Conservation (phyloP, 2,888 invertebrate species). For the Plagodis dolabraria region DNA sequence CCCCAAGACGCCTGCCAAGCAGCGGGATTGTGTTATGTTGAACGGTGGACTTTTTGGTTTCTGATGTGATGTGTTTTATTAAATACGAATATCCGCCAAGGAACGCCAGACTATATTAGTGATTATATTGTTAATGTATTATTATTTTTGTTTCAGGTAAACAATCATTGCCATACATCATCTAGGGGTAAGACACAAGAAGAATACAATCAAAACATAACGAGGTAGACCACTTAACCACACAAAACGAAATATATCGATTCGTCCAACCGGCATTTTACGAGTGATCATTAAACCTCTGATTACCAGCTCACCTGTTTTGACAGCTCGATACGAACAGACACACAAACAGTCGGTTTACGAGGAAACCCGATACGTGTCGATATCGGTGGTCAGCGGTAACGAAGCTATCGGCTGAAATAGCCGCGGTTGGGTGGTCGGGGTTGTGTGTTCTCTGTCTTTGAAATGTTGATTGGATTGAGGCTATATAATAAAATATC, state of each 20-base stretch:
- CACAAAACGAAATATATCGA: constrained; percentile 5
- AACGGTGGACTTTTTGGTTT: no score
- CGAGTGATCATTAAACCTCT: constrained; percentile 18
- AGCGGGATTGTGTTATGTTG: no score
- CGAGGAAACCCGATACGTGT: constrained; percentile 38
- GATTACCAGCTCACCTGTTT: constrained; percentile 38
- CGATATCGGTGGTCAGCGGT: constrained; percentile 25
- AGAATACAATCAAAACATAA: neutral
- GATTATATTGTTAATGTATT: neutral
- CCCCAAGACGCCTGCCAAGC: no score
- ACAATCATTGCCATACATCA: neutral
- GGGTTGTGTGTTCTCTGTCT: neutral
- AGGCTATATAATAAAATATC: no score
- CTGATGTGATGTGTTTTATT: no score
- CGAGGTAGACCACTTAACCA: constrained; percentile 2
- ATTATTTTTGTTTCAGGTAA: constrained; percentile 9
- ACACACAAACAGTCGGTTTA: constrained; percentile 38
- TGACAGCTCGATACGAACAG: constrained; percentile 34
- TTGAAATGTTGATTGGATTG: no score
- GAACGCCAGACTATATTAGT: no score
- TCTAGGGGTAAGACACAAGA: no score
- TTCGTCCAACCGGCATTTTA: constrained; percentile 10
- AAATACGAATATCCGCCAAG: no score
- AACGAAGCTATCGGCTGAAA: constrained; percentile 9
- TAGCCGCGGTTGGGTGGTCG: constrained; percentile 22